Evolutionary conservation across 2,113 vertebrate genomes (phyloP), one percentile per base, ranked within the genome.

Genomic region (Lasiurus borealis): DNA sequence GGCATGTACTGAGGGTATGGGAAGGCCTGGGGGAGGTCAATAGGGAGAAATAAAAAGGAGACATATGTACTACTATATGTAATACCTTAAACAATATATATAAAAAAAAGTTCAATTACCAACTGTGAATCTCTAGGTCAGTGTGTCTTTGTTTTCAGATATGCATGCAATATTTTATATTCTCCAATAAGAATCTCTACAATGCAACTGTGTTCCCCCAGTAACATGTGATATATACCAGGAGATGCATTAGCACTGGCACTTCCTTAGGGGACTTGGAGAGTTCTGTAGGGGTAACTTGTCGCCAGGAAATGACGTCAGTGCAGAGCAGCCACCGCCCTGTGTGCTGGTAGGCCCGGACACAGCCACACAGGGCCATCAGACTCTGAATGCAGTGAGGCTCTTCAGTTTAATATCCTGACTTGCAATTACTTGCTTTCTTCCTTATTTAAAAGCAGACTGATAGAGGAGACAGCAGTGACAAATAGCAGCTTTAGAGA

Each of bases 361-460:
- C 18, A 72, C 1, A 34, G 6, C 36, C 16, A 18, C 21, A 15
- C 7, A 29, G 7, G 23, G 13, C 25, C 52, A 19, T 69, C 44
- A 78, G n/a, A 69, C 84, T 69, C 71, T 75, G 36, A 72, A 57
- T 29, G 10, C 21, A 72, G 0, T 40, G 23, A 8, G 6, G 9
- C 8, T 81, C 52, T 36, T 88, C 16, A 34, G 81, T 81, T 77
- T 77, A 44, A 86, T 86, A 85, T 31, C 23, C 46, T 69, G 40
- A 75, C n/a, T 93, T 34, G 4, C 11, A 89, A 27, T 52, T 52
- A 75, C 4, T 91, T 54, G 68, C 66, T 85, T 93, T 73, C 27
- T 76, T 50, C 75, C 52, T 85, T 76, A 69, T 66, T 85, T 83
- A 77, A 91, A 88, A 73, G 48, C 85, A 94, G 85, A 72, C 15